Conservation (phyloP, 2,888 invertebrate genomes). For the Cheilosia vernalis region DNA sequence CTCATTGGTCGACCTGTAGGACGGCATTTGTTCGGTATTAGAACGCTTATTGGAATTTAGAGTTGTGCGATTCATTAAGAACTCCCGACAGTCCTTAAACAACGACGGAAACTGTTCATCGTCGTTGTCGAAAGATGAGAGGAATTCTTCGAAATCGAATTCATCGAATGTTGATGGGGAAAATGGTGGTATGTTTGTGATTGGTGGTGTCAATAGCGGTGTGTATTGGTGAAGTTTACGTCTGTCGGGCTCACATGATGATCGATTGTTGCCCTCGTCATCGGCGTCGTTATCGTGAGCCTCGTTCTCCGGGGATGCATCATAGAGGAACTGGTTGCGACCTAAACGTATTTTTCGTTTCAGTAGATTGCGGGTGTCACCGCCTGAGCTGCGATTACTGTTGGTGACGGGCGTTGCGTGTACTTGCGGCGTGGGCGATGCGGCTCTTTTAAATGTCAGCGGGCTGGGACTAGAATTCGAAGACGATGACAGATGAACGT, state of each 20-base stretch:
- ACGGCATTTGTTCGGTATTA: conserved; percentile 65
- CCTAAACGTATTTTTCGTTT: conserved; percentile 83
- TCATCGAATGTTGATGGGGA: conserved; percentile 84
- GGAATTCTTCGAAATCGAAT: conserved; percentile 87
- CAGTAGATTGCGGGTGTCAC: conserved; percentile 78
- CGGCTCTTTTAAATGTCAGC: conserved; percentile 37
- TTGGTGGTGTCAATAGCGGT: conserved; percentile 25
- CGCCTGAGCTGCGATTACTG: conserved; percentile 74
- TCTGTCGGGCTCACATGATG: conserved; percentile 74
- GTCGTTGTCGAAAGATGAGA: conserved; percentile 87
- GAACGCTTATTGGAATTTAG: conserved; percentile 79
- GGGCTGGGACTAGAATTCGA: conserved; percentile 54
- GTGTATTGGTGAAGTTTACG: conserved; percentile 42
- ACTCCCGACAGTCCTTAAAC: conserved; percentile 83
- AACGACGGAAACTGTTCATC: conserved; percentile 84
- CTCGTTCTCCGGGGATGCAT: conserved; percentile 81
- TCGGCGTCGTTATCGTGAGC: conserved; percentile 78
- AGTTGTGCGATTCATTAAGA: conserved; percentile 81
- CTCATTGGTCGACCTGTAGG: conserved; percentile 60
- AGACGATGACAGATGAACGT: conserved; percentile 28
- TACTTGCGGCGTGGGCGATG: conserved; percentile 26
- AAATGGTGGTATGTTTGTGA: conserved; percentile 78
- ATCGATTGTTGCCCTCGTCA: conserved; percentile 80
- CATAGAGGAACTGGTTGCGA: conserved; percentile 83
- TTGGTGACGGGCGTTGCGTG: conserved; percentile 10